A percentile compares a stretch with the other conserved stretches of the same genome.
phyloP scores from a whole-genome alignment of 2,797 vertebrate species.

The Moxostoma hubbsi region DNA sequence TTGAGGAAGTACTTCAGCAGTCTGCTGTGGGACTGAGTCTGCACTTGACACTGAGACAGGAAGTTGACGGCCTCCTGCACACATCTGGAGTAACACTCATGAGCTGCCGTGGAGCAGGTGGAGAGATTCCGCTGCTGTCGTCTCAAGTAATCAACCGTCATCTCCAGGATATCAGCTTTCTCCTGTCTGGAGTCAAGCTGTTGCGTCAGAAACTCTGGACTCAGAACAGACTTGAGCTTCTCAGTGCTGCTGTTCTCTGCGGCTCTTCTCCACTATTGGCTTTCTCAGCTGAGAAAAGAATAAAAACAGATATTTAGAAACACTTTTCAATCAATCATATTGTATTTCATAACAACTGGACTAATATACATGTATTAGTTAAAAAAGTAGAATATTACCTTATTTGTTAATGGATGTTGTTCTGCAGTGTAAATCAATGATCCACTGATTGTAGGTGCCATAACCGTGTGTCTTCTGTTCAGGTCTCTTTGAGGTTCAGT shows the following conservation, averaged over 20 bases:
- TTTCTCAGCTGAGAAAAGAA: constrained; percentile 78
- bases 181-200: constrained; percentile 70
- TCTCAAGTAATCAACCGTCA: constrained; percentile 69
- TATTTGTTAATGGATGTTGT: constrained; percentile 72
- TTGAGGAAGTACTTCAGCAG: constrained; percentile 80
- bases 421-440: constrained; percentile 70
- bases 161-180: constrained; percentile 65
- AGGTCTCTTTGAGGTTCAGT: constrained; percentile 63
- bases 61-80: constrained; percentile 82
- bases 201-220: constrained; percentile 75
- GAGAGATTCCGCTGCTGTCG: constrained; percentile 74
- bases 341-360: not conserved
- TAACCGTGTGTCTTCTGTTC: constrained; percentile 63
- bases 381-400: constrained; percentile 70
- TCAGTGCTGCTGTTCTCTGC: constrained; percentile 79
- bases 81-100: constrained; percentile 82
- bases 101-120: constrained; percentile 64
- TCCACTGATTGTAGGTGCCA: constrained; percentile 79
- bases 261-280: constrained; percentile 87
- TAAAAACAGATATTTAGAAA: constrained; percentile 25
- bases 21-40: constrained; percentile 75
- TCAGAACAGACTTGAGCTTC: constrained; percentile 81
- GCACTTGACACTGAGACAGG: constrained; percentile 77
- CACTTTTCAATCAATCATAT: not conserved
- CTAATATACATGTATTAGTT: not conserved